Evolutionary conservation across 2,888 invertebrate genomes (phyloP), one percentile per base, ranked within the genome.

Genomic region (Eupithecia subumbrata): DNA sequence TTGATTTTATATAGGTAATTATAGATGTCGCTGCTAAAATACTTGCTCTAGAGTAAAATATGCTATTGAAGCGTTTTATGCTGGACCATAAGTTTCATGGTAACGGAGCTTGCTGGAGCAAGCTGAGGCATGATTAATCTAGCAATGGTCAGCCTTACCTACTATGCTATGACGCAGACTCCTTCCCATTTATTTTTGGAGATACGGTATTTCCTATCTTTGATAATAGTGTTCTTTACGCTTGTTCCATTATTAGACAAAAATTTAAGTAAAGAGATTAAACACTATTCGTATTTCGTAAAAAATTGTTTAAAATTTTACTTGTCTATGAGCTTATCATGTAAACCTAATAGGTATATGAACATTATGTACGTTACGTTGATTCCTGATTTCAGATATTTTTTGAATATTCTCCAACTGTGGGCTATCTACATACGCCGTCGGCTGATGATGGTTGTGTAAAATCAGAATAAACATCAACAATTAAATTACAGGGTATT

Each of bases 401-500:
- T 18, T 18, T 48, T 48, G 9, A 16, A 5, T 18, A 0, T 48
- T 48, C 48, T 48, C 18, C 48, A 48, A 48, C 48, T 48, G 14
- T 37, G 37, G 37, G 37, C 7, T 37, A 37, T 5, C 48, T 5
- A 18, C 48, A n/a, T 9, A 52, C 18, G 9, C 11, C 22, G 22
- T 56, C 12, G 4, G 22, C 22, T 56, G 4, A 12, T 56, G 1
- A 56, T 56, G 16, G 16, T 64, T 16, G 14, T 14, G 40, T 25
- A 66, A 22, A 37, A 68, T 25, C 40, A 7, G 22, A 67, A 22
- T 52, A 43, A 37, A 18, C 1, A 25, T 25, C 16, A 25, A n/a
- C 56, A 43, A 60, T 68, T 43, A 68, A 78, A n/a, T 67, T 72
- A 74, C 71, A 76, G 60, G 45, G 63, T 71, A 67, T 66, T 74